Percentiles rank a stretch among this genome's conserved stretches.
Conservation (phyloP, 2,113 vertebrate genomes). For the Siniperca chuatsi region DNA sequence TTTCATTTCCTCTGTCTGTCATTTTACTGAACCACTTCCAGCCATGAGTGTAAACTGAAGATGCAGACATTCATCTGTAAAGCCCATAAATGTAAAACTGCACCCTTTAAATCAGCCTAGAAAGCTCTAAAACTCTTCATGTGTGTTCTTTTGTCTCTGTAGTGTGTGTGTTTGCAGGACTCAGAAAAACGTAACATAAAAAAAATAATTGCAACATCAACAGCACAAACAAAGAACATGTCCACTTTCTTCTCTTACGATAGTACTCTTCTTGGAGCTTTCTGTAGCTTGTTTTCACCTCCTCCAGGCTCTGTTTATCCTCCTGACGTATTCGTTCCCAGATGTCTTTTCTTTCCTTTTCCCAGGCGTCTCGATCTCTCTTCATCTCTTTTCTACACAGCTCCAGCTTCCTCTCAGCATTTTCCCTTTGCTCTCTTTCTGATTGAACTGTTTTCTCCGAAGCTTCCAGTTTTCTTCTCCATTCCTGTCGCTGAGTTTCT, state of each 20-base stretch:
- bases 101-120: no score
- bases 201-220: neutral
- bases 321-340: slow-evolving; percentile 22
- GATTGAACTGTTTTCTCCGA: slow-evolving; percentile 1
- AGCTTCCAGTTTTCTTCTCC: neutral
- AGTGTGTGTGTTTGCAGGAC: neutral
- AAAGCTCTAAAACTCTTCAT: neutral
- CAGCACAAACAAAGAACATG: accelerated
- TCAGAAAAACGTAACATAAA: neutral
- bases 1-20: no score
- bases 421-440: slow-evolving; percentile 25
- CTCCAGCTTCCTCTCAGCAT: slow-evolving; percentile 18
- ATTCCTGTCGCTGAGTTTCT: slow-evolving; percentile 10
- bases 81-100: no score
- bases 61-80: no score
- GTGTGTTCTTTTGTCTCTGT: neutral
- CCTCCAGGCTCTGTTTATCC: slow-evolving; percentile 24
- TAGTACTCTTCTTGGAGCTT: slow-evolving; percentile 33
- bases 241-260: neutral
- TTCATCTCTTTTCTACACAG: slow-evolving; percentile 11
- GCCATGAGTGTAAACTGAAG: no score
- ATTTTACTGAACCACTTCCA: no score
- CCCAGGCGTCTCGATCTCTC: neutral
- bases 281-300: neutral
- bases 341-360: neutral